Conservation (phyloP, 2,888 invertebrate species). For the Nymphalis c-album region DNA sequence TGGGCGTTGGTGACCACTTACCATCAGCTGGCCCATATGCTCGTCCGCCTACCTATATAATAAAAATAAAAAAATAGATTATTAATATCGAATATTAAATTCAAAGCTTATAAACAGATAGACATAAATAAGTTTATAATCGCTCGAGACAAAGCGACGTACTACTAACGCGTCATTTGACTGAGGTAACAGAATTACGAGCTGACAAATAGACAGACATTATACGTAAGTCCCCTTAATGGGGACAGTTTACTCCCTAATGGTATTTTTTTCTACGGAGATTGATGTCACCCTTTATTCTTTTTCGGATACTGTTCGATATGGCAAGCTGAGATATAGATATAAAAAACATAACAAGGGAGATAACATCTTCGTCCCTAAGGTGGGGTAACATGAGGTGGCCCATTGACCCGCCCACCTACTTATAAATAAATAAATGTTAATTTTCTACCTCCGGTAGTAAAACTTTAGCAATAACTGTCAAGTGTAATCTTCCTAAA, state of each 20-base stretch:
- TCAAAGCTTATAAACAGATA: not conserved
- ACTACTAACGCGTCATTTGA: conserved; percentile 40
- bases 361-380: too few relatives aligned
- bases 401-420: too few relatives aligned
- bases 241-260: conserved; percentile 47
- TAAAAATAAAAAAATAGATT: too few relatives aligned
- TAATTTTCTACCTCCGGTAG: too few relatives aligned
- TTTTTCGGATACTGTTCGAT: conserved; percentile 15
- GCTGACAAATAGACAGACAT: conserved; percentile 46
- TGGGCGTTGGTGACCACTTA: too few relatives aligned
- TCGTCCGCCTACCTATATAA: too few relatives aligned
- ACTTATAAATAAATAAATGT: too few relatives aligned
- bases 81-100: not conserved
- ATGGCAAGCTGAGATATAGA: conserved; percentile 15
- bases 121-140: conserved; percentile 12
- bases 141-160: conserved; percentile 13
- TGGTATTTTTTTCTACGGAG: conserved; percentile 44
- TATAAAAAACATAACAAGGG: not conserved
- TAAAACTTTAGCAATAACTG: too few relatives aligned
- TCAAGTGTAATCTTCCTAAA: too few relatives aligned
- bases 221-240: conserved; percentile 45
- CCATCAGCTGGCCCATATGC: too few relatives aligned
- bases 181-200: conserved; percentile 47
- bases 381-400: too few relatives aligned
- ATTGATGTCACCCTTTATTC: conserved; percentile 48